Evolutionary conservation across 2,888 invertebrate species (phyloP), one percentile per base, ranked within the genome.

Genomic region (Neoscelio sp.): DNA sequence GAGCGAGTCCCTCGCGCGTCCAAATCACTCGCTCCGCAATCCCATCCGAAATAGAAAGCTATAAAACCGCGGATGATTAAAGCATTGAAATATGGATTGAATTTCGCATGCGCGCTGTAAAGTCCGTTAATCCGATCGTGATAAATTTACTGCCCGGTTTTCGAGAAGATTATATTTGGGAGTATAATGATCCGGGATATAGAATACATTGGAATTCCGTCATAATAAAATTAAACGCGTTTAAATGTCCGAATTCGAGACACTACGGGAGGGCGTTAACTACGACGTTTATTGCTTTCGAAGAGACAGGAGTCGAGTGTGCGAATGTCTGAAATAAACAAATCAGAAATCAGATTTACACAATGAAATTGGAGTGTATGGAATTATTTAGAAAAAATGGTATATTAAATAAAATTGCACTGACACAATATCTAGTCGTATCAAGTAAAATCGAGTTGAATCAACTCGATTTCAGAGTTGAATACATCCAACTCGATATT

Each of bases 31-130:
- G 33, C 35, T 46, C 54, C 12, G 28, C 56, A 35, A 35, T 23
- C 10, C 50, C 5, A 13, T 48, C 52, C 30, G 42, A 60, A 70
- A 50, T 60, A 50, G 70, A 42, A 30, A 13, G 50, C 17, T 48
- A n/a, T 70, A 50, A 70, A 70, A 60, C 42, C 58, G 58, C 58
- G 40, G 48, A 68, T 56, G 46, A 68, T 68, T 68, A 56, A 58
- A 52, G 68, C 46, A 68, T 48, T 56, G 56, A 68, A 68, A 68
- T 68, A 68, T 48, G 56, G 38, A 48, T 28, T 46, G 67, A 54
- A 67, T 44, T 18, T 35, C 35, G 65, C 44, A 26, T 30, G 20
- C 13, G 64, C 50, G 40, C 17, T 18, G 50, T 65, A 38, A 26
- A 12, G 17, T 38, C 64, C 30, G 54, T 10, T 67, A 67, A 54